Evolutionary conservation across 2,888 invertebrate genomes (phyloP).

Genomic region (Polydrusus cervinus): DNA sequence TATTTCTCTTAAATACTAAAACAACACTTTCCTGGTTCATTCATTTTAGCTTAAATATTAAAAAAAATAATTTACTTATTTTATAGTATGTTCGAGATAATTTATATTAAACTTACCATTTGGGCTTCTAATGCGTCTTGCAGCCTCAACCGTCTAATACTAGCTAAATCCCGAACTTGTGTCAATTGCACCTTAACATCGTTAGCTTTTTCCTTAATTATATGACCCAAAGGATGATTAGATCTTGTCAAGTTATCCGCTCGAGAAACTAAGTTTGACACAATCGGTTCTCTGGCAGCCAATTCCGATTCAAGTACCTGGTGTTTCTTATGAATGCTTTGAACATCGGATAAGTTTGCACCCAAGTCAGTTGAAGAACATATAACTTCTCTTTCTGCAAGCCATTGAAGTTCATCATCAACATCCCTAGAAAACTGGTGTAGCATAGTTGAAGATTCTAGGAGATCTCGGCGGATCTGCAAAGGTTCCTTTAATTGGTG

Average conservation of each 20-base stretch:
- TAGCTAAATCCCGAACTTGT: conserved; percentile 82
- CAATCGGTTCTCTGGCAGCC: conserved; percentile 88
- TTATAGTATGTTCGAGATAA: too few relatives aligned
- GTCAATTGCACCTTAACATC: conserved; percentile 82
- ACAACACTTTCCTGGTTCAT: too few relatives aligned
- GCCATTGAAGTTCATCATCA: conserved; percentile 94
- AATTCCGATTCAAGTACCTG: conserved; percentile 93
- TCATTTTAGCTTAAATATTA: too few relatives aligned
- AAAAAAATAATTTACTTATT: too few relatives aligned
- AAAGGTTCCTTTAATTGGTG: conserved; percentile 87
- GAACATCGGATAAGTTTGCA: conserved; percentile 81
- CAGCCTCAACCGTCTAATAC: conserved; percentile 81
- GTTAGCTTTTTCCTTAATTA: conserved; percentile 80
- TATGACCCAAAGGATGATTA: conserved; percentile 88
- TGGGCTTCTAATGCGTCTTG: conserved; percentile 89
- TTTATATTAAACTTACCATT: conserved; percentile 73
- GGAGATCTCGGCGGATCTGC: conserved; percentile 91
- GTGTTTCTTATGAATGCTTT: conserved; percentile 94
- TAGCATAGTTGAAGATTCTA: conserved; percentile 90
- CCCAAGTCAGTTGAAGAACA: conserved; percentile 81
- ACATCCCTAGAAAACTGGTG: conserved; percentile 94
- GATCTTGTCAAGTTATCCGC: conserved; percentile 87
- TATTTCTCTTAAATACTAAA: too few relatives aligned
- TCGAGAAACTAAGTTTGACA: conserved; percentile 82
- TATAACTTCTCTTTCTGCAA: conserved; percentile 83